phyloP scores from a whole-genome alignment of 92 coral and sea anemone species.

The Parazoanthus darwini region DNA sequence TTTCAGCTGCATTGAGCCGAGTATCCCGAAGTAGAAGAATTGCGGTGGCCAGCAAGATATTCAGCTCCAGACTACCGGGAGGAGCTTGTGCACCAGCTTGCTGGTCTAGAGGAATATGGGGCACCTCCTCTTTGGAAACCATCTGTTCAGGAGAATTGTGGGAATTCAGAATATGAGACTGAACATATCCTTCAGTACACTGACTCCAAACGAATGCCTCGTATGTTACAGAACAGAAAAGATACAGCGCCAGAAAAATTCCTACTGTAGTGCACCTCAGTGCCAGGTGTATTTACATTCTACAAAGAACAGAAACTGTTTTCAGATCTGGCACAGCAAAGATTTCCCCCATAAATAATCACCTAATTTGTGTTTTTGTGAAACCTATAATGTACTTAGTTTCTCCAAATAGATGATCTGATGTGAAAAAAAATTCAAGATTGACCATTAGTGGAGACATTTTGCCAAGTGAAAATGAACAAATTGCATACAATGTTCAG shows the following conservation, averaged over 20 bases:
- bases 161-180: neutral
- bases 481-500: neutral
- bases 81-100: neutral
- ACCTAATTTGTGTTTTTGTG: neutral
- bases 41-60: constrained; percentile 10
- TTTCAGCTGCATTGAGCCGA: constrained; percentile 38
- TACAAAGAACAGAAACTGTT: constrained; percentile 42
- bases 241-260: constrained; percentile 1
- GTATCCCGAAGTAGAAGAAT: constrained; percentile 29
- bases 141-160: constrained; percentile 21
- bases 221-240: constrained; percentile 27
- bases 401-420: neutral
- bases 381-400: neutral
- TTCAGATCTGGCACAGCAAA: constrained; percentile 46
- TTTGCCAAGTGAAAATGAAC: too few species aligned
- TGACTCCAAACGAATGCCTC: constrained; percentile 35
- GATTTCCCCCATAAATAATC: neutral
- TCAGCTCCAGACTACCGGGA: neutral
- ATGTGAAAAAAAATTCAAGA: too few species aligned
- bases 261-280: constrained; percentile 45
- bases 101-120: constrained; percentile 3
- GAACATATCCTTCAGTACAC: constrained; percentile 37
- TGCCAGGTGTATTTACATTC: constrained; percentile 41
- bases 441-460: too few species aligned
- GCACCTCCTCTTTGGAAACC: constrained; percentile 29